Percentiles rank a stretch among this genome's conserved stretches.
Evolutionary conservation across 2,113 vertebrate species (phyloP).

Genomic region (Dicentrarchus labrax): DNA sequence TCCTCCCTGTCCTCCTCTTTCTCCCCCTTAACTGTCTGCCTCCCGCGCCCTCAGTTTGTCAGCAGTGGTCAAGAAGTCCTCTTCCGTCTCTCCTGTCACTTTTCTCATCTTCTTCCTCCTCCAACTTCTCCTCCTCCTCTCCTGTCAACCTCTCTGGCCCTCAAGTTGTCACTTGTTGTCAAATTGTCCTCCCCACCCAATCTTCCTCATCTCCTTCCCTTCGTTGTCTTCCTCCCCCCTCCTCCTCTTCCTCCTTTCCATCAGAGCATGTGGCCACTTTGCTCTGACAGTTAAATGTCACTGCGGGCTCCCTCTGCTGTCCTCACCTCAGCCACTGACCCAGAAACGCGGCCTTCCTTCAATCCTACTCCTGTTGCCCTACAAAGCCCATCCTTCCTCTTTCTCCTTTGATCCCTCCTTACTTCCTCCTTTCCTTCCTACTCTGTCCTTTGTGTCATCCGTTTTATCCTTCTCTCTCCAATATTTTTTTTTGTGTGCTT

Average conservation of each 20-base stretch:
- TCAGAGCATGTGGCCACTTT: slow-evolving; percentile 48
- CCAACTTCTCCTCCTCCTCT: slow-evolving; percentile 28
- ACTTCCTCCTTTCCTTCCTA: background rate
- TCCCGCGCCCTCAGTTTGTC: slow-evolving; percentile 22
- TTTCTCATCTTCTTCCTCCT: slow-evolving; percentile 12
- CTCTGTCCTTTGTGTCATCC: background rate
- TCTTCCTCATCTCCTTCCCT: slow-evolving; percentile 1
- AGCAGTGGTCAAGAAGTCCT: slow-evolving; percentile 26
- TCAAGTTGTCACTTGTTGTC: slow-evolving; percentile 38
- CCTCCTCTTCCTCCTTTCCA: slow-evolving; percentile 24
- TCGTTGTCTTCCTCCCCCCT: slow-evolving; percentile 10
- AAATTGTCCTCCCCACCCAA: slow-evolving; percentile 28
- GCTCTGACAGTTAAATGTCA: slow-evolving; percentile 72
- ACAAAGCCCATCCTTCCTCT: slow-evolving; percentile 33
- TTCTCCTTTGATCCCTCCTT: slow-evolving; percentile 8
- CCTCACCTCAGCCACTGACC: slow-evolving; percentile 62
- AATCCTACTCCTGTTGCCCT: background rate
- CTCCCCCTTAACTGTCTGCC: slow-evolving; percentile 31
- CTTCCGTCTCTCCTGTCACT: slow-evolving; percentile 45
- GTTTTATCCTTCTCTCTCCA: background rate
- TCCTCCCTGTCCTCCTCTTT: slow-evolving; percentile 4
- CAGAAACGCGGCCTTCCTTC: slow-evolving; percentile 58
- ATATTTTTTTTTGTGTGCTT: background rate
- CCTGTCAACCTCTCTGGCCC: slow-evolving; percentile 32
- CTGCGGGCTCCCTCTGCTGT: slow-evolving; percentile 43